Evolutionary conservation across 2,113 vertebrate species (phyloP).

Genomic region (Chelonoidis abingdonii): DNA sequence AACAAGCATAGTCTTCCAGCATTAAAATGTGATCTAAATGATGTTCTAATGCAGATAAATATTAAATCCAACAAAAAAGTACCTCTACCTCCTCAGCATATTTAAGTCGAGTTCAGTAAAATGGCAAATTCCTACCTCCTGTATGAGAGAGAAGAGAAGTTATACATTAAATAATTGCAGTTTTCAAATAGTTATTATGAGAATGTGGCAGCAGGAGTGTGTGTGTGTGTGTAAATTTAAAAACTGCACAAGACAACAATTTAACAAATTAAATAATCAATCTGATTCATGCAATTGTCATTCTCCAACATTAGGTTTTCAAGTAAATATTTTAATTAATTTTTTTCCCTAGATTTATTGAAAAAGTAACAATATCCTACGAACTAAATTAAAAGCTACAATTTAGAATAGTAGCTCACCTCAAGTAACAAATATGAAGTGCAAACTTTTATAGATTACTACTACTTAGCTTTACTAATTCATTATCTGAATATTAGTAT

Average conservation of each 20-base stretch:
- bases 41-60: not conserved
- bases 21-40: not conserved
- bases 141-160: not conserved
- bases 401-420: not conserved
- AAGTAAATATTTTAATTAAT: not conserved
- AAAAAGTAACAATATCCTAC: not conserved
- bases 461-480: not conserved
- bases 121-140: not conserved
- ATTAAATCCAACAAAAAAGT: not conserved
- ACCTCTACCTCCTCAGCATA: not conserved
- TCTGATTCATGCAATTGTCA: not conserved
- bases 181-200: not conserved
- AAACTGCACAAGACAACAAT: not conserved
- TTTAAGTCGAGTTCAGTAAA: not conserved
- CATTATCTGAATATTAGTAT: not conserved
- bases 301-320: not conserved
- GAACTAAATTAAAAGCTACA: accelerated
- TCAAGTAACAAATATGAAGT: not conserved
- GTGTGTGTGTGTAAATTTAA: not conserved
- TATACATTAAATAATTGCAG: not conserved
- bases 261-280: not conserved
- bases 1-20: not conserved
- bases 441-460: not conserved
- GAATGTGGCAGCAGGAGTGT: not conserved
- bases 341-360: not conserved